Evolutionary conservation across 2,113 vertebrate species (phyloP).

Genomic region (Gymnocephalus cernua): DNA sequence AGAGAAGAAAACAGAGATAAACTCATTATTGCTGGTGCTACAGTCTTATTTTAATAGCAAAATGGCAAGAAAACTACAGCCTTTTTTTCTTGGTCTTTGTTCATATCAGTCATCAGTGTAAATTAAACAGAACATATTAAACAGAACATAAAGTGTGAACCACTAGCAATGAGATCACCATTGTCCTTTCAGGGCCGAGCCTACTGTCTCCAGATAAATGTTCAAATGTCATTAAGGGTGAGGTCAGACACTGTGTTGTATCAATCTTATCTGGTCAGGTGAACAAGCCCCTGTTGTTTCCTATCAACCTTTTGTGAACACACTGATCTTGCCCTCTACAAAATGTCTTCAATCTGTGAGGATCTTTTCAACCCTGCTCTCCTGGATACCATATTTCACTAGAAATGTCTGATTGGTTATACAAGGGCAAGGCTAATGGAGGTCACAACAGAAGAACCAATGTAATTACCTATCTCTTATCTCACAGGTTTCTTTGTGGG

Average conservation of each 20-base stretch:
- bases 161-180: conserved; percentile 25
- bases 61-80: not conserved
- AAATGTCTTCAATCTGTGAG: conserved; percentile 31
- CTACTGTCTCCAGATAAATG: conserved; percentile 36
- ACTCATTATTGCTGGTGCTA: not conserved
- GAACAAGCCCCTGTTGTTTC: conserved; percentile 21
- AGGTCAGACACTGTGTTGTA: conserved; percentile 33
- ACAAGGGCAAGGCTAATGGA: conserved; percentile 32
- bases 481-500: not conserved
- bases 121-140: conserved; percentile 35
- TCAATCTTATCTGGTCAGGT: conserved; percentile 17
- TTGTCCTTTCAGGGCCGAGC: conserved; percentile 7
- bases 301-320: conserved; percentile 38
- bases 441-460: conserved; percentile 30
- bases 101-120: conserved; percentile 9
- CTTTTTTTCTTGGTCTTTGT: conserved; percentile 2
- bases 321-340: conserved; percentile 20
- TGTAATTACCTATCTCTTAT: conserved; percentile 38
- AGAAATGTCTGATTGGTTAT: conserved; percentile 27
- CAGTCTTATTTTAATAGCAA: not conserved
- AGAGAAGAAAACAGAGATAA: not conserved
- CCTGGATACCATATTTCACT: conserved; percentile 17
- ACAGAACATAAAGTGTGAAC: conserved; percentile 5
- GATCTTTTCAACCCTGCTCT: conserved; percentile 34
- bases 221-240: conserved; percentile 15